These are phyloP conservation scores for Dolichoris vasculosae DNA, from an alignment of 1,140 invertebrate genomes.

Conservation along the genomic window DNA sequence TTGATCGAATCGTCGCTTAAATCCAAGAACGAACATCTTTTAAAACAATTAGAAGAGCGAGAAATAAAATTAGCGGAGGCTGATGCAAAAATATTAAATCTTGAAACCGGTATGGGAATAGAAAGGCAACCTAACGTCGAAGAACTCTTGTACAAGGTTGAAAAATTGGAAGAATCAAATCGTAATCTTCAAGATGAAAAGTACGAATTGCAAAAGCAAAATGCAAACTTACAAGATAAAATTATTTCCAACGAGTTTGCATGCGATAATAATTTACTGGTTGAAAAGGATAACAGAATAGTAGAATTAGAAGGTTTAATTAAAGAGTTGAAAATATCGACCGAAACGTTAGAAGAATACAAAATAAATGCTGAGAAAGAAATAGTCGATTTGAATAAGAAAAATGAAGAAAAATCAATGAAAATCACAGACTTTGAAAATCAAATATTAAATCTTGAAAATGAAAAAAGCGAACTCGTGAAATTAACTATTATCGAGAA, in stretches of 20 bases:
- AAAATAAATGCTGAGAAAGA: slow-evolving; percentile 56
- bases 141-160: slow-evolving; percentile 62
- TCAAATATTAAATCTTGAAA: slow-evolving; percentile 62
- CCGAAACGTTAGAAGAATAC: slow-evolving; percentile 45
- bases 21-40: slow-evolving; percentile 67
- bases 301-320: slow-evolving; percentile 68
- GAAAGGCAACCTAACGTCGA: slow-evolving; percentile 56
- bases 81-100: slow-evolving; percentile 62
- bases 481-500: slow-evolving; percentile 56
- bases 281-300: slow-evolving; percentile 69
- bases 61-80: slow-evolving; percentile 66
- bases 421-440: slow-evolving; percentile 64
- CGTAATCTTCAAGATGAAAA: slow-evolving; percentile 66
- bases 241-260: slow-evolving; percentile 55
- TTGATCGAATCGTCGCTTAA: slow-evolving; percentile 73
- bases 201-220: slow-evolving; percentile 65
- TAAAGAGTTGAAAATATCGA: slow-evolving; percentile 66
- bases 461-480: slow-evolving; percentile 61
- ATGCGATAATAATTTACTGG: slow-evolving; percentile 55
- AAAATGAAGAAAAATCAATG: slow-evolving; percentile 63
- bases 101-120: slow-evolving; percentile 64
- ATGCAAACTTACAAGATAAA: slow-evolving; percentile 66
- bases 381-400: slow-evolving; percentile 59
- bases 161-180: slow-evolving; percentile 63
- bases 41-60: slow-evolving; percentile 67